A percentile compares a stretch with the other conserved stretches of the same genome.
Evolutionary conservation across 2,113 vertebrate genomes (phyloP).

Genomic region (Nesogale talazaci): DNA sequence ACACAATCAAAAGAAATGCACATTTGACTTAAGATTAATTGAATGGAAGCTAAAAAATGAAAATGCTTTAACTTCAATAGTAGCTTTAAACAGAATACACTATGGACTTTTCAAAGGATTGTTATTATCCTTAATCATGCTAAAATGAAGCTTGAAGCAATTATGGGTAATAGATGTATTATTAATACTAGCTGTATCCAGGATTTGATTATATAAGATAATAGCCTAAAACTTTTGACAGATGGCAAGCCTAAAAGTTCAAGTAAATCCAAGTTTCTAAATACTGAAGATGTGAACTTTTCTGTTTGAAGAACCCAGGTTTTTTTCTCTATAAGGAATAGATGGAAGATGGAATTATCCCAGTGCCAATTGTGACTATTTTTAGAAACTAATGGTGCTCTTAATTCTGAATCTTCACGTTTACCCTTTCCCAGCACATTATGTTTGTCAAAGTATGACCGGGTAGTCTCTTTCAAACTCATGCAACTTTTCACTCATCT

Average conservation of each 20-base stretch:
- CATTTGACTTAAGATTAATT: constrained; percentile 62
- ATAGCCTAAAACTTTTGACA: constrained; percentile 63
- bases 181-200: constrained; percentile 62
- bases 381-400: constrained; percentile 13
- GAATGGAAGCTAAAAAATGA: constrained; percentile 34
- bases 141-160: constrained; percentile 68
- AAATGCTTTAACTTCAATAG: constrained; percentile 56
- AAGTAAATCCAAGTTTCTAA: constrained; percentile 47
- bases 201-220: constrained; percentile 70
- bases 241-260: constrained; percentile 40
- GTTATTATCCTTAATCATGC: constrained; percentile 62
- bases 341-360: neutral
- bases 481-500: neutral
- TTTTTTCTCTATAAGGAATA: neutral
- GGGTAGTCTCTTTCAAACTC: neutral
- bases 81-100: constrained; percentile 72
- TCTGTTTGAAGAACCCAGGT: neutral
- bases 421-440: neutral
- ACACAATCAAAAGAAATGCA: constrained; percentile 53
- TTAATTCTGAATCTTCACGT: neutral
- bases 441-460: neutral
- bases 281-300: neutral
- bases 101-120: constrained; percentile 66
- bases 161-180: constrained; percentile 64
- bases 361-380: neutral